These are phyloP conservation scores for Orthosia incerta DNA, from an alignment of 2,888 invertebrate genomes.

Conservation along the genomic window DNA sequence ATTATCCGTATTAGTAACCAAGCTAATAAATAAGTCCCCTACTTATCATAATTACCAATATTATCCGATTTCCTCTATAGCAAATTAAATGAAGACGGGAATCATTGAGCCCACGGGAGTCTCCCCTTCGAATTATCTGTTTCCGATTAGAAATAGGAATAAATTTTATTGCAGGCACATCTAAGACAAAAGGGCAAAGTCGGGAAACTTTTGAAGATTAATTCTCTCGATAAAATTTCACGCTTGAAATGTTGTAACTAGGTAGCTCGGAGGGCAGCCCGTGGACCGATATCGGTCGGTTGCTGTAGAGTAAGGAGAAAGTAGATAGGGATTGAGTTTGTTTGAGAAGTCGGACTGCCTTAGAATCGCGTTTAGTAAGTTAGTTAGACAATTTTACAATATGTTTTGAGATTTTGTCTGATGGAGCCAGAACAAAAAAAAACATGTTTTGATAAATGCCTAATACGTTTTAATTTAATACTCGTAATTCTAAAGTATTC, in stretches of 20 bases:
- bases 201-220: conserved; percentile 87
- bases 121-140: conserved; percentile 80
- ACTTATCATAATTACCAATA: conserved; percentile 67
- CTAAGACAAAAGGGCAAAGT: conserved; percentile 84
- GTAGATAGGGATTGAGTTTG: conserved; percentile 59
- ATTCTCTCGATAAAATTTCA: conserved; percentile 90
- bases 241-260: conserved; percentile 84
- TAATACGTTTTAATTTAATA: too few relatives aligned
- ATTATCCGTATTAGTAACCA: conserved; percentile 26
- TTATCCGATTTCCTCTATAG: conserved; percentile 69
- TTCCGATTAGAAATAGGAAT: conserved; percentile 84
- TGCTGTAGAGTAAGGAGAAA: conserved; percentile 68
- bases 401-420: not conserved
- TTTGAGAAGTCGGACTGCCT: not conserved
- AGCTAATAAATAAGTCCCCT: conserved; percentile 58
- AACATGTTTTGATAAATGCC: too few relatives aligned
- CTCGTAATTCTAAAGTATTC: too few relatives aligned
- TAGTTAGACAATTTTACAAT: not conserved
- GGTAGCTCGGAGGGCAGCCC: conserved; percentile 77
- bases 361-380: not conserved
- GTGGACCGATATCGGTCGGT: conserved; percentile 78
- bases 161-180: conserved; percentile 85
- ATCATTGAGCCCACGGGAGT: conserved; percentile 75
- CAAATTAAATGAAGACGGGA: conserved; percentile 69
- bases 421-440: not conserved